A percentile compares a stretch with the other conserved stretches of the same genome.
Evolutionary conservation across 2,888 invertebrate genomes (phyloP).

Genomic region (Hipparchia sbordonii): DNA sequence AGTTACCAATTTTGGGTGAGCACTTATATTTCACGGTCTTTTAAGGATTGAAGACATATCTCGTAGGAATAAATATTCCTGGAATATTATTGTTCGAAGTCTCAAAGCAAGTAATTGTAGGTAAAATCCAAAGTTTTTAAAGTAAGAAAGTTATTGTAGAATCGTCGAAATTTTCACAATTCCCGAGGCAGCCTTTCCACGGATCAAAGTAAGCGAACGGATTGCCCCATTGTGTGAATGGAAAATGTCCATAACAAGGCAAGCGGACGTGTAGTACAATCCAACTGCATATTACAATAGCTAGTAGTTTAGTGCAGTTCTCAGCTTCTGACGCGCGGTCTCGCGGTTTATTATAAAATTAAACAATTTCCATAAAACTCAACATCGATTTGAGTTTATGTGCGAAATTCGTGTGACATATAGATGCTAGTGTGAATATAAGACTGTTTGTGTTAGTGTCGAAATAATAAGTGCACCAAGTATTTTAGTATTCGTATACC

Average conservation of each 20-base stretch:
- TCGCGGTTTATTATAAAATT: constrained; percentile 43
- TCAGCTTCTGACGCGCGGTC: constrained; percentile 77
- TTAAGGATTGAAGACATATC: too few relatives aligned
- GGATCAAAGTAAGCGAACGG: constrained; percentile 51
- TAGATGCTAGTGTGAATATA: constrained; percentile 3
- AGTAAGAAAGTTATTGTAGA: neutral
- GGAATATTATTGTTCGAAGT: too few relatives aligned
- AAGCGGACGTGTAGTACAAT: constrained; percentile 71
- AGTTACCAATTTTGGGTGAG: too few relatives aligned
- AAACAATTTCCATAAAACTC: constrained; percentile 21
- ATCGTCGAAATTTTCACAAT: constrained; percentile 12
- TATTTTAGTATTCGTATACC: constrained; percentile 1
- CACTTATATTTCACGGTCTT: too few relatives aligned
- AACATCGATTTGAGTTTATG: constrained; percentile 18
- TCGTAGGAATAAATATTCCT: too few relatives aligned
- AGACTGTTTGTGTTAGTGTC: constrained; percentile 11
- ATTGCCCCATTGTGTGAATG: constrained; percentile 76
- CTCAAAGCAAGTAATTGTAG: too few relatives aligned
- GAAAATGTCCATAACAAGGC: constrained; percentile 76
- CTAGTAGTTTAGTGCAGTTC: constrained; percentile 74
- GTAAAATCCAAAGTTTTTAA: too few relatives aligned
- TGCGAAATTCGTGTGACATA: constrained; percentile 21
- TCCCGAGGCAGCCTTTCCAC: constrained; percentile 39
- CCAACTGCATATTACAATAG: constrained; percentile 80
- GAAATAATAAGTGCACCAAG: constrained; percentile 1